Evolutionary conservation across 1,140 invertebrate species (phyloP), one percentile per base, ranked within the genome.

Genomic region (Dendroctonus valens): DNA sequence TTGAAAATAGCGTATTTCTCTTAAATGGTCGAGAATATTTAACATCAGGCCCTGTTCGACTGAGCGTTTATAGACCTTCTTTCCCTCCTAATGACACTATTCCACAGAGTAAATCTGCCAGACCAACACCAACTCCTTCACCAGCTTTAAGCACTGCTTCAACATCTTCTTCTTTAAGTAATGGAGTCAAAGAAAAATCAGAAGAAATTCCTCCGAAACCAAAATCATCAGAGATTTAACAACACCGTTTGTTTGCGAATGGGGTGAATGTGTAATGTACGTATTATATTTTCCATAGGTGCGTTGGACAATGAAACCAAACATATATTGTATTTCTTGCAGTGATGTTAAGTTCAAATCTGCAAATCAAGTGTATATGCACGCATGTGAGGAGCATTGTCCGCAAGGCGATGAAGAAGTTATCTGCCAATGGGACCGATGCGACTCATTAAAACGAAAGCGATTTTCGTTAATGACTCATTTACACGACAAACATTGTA

Each of bases 391-490:
- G 62, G 81, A 84, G 0, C 94, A 97, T 79, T 91, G 91, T 81
- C 90, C 88, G 6, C 81, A 81, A 58, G 79, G 79, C 41, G 78
- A 84, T 40, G 88, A 91, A 46, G 89, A 90, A 75, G 83, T 85
- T 51, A 81, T 86, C 2, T 92, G 90, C 74, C 79, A 89, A 73
- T 91, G 88, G 89, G 80, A 84, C 37, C 81, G 92, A 67, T 97
- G 94, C 77, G 94, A 97, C 79, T 87, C 88, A 38, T 87, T 96
- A 76, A 91, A 91, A 59, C 81, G 94, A 48, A 90, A 91, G 75
- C 85, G 91, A 51, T 96, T 94, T 78, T 96, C 94, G 2, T 79
- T 96, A 15, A 93, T 96, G 87, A 96, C 94, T 46, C 94, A 97
- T 82, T 81, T 96, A 9, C 87, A 92, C 70, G 95, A 97, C 81